phyloP scores from a whole-genome alignment of 2,888 invertebrate genomes.

The Eupithecia subfuscata region DNA sequence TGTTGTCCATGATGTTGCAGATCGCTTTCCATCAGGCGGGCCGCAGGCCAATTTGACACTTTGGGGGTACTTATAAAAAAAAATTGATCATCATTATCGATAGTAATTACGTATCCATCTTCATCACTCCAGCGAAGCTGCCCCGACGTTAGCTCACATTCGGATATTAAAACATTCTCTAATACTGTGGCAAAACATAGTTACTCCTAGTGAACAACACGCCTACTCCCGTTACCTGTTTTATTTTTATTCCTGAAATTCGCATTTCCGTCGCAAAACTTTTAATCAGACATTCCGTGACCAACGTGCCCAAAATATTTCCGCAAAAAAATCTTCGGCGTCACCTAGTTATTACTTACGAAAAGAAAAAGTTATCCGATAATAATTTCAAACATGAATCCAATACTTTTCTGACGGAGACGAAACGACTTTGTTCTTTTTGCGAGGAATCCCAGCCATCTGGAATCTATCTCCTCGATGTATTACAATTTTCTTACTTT shows the following conservation, averaged over 20 bases:
- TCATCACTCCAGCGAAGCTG: neutral
- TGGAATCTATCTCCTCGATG: conserved; percentile 62
- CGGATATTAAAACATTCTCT: neutral
- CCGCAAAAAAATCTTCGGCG: conserved; percentile 25
- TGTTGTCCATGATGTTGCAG: too few species aligned
- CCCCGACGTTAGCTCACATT: neutral
- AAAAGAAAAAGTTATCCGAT: conserved; percentile 43
- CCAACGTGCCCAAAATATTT: conserved; percentile 35
- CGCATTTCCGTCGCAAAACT: conserved; percentile 26
- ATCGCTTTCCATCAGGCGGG: too few species aligned
- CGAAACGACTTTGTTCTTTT: conserved; percentile 59
- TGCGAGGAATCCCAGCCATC: conserved; percentile 60
- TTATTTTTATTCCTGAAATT: conserved; percentile 18
- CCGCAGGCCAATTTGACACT: too few species aligned
- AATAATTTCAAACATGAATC: conserved; percentile 52
- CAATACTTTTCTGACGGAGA: conserved; percentile 55
- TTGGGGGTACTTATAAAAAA: too few species aligned
- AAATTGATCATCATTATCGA: neutral
- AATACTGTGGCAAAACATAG: neutral
- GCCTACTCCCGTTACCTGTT: conserved; percentile 15
- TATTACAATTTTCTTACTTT: conserved; percentile 60
- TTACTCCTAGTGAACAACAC: neutral
- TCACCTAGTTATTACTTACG: conserved; percentile 42
- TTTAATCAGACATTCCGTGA: conserved; percentile 37
- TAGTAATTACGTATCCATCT: neutral